Evolutionary conservation across 2,888 invertebrate species (phyloP).

Genomic region (Sipha maydis): DNA sequence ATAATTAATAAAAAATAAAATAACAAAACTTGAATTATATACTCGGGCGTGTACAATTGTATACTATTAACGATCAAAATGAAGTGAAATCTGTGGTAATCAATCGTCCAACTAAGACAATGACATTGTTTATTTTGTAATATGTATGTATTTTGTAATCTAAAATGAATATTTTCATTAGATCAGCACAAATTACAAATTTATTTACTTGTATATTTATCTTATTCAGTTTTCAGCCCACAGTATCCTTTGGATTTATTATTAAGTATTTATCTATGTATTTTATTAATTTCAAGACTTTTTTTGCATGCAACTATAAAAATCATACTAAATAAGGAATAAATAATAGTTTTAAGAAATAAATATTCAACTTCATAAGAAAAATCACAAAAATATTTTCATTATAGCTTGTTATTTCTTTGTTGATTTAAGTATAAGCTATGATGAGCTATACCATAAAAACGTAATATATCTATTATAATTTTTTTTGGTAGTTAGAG

Average conservation of each 20-base stretch:
- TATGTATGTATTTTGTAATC: neutral
- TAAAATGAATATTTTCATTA: neutral
- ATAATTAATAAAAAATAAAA: too few species aligned
- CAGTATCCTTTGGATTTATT: slow-evolving; percentile 29
- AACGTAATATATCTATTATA: neutral
- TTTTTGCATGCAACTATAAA: slow-evolving; percentile 17
- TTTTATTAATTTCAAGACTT: neutral
- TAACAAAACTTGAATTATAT: too few species aligned
- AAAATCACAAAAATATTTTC: neutral
- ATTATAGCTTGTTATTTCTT: slow-evolving; percentile 60
- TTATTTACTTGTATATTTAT: neutral
- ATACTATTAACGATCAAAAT: neutral
- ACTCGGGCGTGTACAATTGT: too few species aligned
- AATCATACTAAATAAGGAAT: neutral
- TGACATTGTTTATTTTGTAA: neutral
- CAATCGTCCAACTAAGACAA: neutral
- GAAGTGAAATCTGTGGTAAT: neutral
- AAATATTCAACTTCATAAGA: neutral
- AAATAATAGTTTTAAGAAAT: neutral
- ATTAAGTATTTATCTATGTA: neutral
- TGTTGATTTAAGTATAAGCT: slow-evolving; percentile 60
- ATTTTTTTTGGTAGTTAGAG: too few species aligned
- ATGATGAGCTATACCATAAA: slow-evolving; percentile 31
- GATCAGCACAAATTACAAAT: too few species aligned
- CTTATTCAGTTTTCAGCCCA: slow-evolving; percentile 25